Percentiles rank a stretch among this genome's conserved stretches.
Conservation (phyloP, 2,888 invertebrate genomes). For the Acanthosepion pharaonis region DNA sequence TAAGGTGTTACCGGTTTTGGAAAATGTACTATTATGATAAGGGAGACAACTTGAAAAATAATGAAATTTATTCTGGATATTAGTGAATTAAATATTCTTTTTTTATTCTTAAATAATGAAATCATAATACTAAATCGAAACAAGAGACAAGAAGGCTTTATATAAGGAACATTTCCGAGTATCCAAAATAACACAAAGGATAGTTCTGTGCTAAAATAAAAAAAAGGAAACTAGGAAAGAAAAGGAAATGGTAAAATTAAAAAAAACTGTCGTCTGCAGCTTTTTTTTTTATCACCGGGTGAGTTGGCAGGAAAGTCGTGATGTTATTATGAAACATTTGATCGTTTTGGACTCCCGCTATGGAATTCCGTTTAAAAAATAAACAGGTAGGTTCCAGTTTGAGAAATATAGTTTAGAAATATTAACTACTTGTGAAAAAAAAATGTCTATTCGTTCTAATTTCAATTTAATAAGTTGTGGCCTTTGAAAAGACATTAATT, state of each 20-base stretch:
- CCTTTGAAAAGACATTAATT: no score
- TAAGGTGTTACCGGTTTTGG: background rate
- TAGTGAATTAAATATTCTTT: background rate
- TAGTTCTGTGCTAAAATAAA: background rate
- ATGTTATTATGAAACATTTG: background rate
- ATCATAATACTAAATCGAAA: background rate
- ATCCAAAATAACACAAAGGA: background rate
- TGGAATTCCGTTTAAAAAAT: background rate
- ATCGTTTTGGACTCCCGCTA: background rate
- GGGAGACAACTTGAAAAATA: background rate
- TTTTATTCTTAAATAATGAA: background rate
- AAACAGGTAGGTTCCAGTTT: background rate
- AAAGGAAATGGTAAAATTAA: background rate
- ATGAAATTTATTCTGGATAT: background rate
- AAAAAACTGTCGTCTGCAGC: background rate
- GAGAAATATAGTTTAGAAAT: background rate
- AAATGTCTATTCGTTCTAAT: no score
- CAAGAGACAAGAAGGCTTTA: background rate
- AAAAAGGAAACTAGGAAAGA: background rate
- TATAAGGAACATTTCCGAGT: background rate
- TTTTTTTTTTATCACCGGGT: background rate
- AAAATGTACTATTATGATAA: background rate
- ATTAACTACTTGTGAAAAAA: no score
- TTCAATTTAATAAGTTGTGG: no score
- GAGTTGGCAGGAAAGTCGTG: background rate